Evolutionary conservation across 2,888 invertebrate genomes (phyloP).

Genomic region (Eledone cirrhosa): DNA sequence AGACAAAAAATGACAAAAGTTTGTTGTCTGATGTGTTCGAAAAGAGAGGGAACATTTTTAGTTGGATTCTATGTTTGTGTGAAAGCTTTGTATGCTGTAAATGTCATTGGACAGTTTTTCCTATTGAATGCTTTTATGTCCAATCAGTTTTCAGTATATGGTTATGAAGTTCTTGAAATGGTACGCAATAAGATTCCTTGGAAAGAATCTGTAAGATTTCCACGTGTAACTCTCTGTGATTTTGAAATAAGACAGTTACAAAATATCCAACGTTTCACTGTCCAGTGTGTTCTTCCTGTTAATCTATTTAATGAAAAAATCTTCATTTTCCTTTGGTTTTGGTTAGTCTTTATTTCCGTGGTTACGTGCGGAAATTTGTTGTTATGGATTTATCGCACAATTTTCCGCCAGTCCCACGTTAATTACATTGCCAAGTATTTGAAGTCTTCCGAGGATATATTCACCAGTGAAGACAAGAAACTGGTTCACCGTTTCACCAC

Average conservation of each 20-base stretch:
- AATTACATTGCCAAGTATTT: constrained; percentile 55
- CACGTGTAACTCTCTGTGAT: constrained; percentile 57
- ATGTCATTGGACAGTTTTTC: constrained; percentile 48
- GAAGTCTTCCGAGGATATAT: constrained; percentile 50
- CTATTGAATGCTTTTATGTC: constrained; percentile 47
- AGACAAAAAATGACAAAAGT: constrained; percentile 43
- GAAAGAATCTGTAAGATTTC: constrained; percentile 50
- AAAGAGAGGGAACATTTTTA: constrained; percentile 46
- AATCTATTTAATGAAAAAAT: constrained; percentile 62
- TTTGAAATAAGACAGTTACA: constrained; percentile 57
- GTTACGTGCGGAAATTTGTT: constrained; percentile 47
- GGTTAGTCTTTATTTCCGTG: constrained; percentile 51
- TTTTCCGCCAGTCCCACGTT: constrained; percentile 45
- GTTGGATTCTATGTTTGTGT: constrained; percentile 47
- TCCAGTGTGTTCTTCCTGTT: constrained; percentile 59
- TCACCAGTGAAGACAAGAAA: constrained; percentile 49
- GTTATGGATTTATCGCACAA: constrained; percentile 48
- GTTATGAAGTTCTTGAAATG: constrained; percentile 42
- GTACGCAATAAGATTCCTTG: constrained; percentile 39
- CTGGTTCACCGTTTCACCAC: constrained; percentile 52
- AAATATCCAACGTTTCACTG: constrained; percentile 54
- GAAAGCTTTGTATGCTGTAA: constrained; percentile 44
- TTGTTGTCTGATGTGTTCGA: constrained; percentile 44
- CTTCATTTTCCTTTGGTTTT: constrained; percentile 59
- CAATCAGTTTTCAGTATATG: constrained; percentile 45